phyloP scores from a whole-genome alignment of 2,113 vertebrate species.

The Lipotes vexillifer region DNA sequence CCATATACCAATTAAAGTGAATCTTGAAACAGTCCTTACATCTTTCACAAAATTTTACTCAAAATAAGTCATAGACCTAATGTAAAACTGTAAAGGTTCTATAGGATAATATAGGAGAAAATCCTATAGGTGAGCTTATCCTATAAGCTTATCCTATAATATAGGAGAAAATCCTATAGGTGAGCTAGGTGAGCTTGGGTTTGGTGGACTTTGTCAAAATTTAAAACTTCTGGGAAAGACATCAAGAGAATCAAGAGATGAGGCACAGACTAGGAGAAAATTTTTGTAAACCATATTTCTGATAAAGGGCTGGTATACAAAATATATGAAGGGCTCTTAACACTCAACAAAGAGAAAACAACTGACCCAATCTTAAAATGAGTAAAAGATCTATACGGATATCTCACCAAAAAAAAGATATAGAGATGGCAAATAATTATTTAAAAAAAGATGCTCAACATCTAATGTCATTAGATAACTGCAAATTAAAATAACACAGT shows the following conservation, averaged over 20 bases:
- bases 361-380: not conserved
- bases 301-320: not conserved
- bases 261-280: not conserved
- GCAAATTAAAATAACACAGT: not conserved
- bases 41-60: not conserved
- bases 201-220: not conserved
- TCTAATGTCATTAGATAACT: not conserved
- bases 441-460: not conserved
- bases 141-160: no score
- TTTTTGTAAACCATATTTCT: not conserved
- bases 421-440: not conserved
- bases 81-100: not conserved
- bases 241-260: not conserved
- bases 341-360: not conserved
- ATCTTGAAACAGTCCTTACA: not conserved
- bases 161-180: not conserved
- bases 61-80: not conserved
- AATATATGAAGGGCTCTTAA: not conserved
- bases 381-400: not conserved
- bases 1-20: not conserved
- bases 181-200: not conserved
- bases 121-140: no score
- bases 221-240: not conserved
- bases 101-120: not conserved
- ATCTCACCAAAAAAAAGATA: not conserved